Percentiles rank a stretch among this genome's conserved stretches.
phyloP scores from a whole-genome alignment of 1,140 invertebrate genomes.

The Schlechtendalia chinensis region DNA sequence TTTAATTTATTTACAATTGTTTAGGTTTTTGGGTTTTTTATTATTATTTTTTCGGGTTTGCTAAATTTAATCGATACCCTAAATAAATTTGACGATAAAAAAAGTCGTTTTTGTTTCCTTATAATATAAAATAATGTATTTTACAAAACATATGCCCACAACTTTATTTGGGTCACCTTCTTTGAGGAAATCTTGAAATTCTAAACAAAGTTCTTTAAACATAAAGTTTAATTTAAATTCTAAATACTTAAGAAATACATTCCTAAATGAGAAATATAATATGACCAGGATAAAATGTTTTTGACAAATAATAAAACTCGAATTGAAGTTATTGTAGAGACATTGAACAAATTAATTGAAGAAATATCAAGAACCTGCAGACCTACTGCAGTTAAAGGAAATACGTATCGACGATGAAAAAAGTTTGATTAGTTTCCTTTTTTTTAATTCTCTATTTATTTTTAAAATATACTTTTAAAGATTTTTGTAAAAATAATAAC shows the following conservation, averaged over 20 bases:
- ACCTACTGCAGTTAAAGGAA: not conserved
- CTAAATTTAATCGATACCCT: no score
- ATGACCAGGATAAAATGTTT: not conserved
- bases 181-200: not conserved
- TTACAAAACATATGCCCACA: no score
- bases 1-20: no score
- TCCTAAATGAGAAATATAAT: not conserved
- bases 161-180: not conserved
- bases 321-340: not conserved
- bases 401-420: not conserved
- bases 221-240: slow-evolving; percentile 18
- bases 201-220: not conserved
- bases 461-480: not conserved
- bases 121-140: no score
- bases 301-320: not conserved
- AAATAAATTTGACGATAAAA: no score
- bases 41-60: no score
- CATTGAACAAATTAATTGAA: not conserved
- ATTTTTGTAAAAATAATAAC: not conserved
- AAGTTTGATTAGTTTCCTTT: slow-evolving; percentile 23
- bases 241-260: not conserved
- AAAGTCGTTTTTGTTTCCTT: no score
- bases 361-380: not conserved
- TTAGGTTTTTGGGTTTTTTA: no score
- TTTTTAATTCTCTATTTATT: not conserved